Percentiles rank a stretch among this genome's conserved stretches.
Conservation (phyloP, 1,140 invertebrate species). For the Brevipalpus yothersi region DNA sequence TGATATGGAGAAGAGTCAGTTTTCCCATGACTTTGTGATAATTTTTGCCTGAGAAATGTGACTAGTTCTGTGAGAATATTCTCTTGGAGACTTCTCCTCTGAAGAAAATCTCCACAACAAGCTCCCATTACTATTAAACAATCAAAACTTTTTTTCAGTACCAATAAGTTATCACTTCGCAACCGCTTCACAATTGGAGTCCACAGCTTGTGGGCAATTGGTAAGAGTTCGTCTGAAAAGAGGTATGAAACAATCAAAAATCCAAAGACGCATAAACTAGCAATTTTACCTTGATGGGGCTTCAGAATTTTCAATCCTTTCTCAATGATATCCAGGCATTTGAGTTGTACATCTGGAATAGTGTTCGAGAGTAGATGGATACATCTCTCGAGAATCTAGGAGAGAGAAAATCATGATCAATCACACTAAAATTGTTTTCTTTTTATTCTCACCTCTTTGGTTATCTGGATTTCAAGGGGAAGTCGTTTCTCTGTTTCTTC, state of each 20-base stretch:
- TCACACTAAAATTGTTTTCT: not conserved
- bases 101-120: conserved; percentile 8
- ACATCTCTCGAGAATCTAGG: conserved; percentile 3
- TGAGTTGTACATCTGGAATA: not conserved
- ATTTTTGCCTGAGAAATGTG: conserved; percentile 4
- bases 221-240: conserved; percentile 5
- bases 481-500: not conserved
- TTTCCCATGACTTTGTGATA: not conserved
- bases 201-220: conserved; percentile 10
- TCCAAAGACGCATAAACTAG: not conserved
- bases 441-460: not conserved
- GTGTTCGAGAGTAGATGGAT: not conserved
- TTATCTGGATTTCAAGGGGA: not conserved
- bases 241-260: not conserved
- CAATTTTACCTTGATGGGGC: conserved; percentile 1
- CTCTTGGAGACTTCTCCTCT: not conserved
- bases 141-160: not conserved
- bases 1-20: not conserved
- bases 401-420: not conserved
- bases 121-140: conserved; percentile 1
- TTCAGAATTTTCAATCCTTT: not conserved
- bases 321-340: not conserved
- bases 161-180: not conserved
- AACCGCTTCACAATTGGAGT: conserved; percentile 7
- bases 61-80: conserved; percentile 4